phyloP scores from a whole-genome alignment of 2,113 vertebrate species.

The Balaenoptera acutorostrata region DNA sequence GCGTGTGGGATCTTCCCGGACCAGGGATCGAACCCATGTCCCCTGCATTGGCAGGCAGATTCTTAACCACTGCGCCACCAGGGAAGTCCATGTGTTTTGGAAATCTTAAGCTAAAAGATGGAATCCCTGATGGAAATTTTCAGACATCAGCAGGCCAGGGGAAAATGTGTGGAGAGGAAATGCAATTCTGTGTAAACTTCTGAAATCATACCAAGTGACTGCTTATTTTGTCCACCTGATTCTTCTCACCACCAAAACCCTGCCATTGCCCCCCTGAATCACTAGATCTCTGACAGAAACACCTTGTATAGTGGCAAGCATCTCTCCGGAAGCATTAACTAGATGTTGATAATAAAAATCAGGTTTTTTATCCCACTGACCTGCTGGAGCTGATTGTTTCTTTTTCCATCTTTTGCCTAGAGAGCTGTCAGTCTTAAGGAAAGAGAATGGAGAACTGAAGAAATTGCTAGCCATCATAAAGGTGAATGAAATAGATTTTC shows the following conservation, averaged over 20 bases:
- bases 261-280: not conserved
- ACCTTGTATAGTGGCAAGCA: not conserved
- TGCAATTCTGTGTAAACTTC: not conserved
- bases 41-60: too few relatives aligned
- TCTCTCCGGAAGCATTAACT: constrained; percentile 23
- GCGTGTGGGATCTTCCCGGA: too few relatives aligned
- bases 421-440: constrained; percentile 81
- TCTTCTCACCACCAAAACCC: not conserved
- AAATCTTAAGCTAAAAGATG: constrained; percentile 31
- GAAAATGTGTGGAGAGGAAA: not conserved
- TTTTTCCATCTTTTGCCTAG: constrained; percentile 67
- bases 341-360: not conserved
- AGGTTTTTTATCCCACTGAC: not conserved
- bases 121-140: constrained; percentile 22
- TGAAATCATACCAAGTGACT: not conserved
- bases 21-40: too few relatives aligned
- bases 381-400: constrained; percentile 35
- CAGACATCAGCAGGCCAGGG: not conserved
- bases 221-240: constrained; percentile 27
- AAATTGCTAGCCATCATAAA: constrained; percentile 85
- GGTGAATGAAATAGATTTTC: constrained; percentile 73
- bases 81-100: not conserved
- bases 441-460: constrained; percentile 86
- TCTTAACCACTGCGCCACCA: too few relatives aligned
- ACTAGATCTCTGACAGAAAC: not conserved